A percentile compares a stretch with the other conserved stretches of the same genome.
phyloP scores from a whole-genome alignment of 2,113 vertebrate species.

The Jaculus jaculus region DNA sequence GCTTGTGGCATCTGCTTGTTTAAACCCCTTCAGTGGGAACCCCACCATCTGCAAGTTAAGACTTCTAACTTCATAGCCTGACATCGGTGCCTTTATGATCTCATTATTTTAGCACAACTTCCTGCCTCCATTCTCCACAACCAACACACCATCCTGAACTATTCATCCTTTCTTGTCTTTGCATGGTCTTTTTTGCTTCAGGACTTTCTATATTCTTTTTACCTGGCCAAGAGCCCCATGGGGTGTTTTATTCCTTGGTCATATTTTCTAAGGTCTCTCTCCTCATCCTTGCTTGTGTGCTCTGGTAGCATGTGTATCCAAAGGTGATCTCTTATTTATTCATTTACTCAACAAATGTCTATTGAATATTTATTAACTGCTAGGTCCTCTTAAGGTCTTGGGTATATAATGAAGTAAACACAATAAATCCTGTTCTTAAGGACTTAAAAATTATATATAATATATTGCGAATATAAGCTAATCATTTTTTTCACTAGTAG shows the following conservation, averaged over 20 bases:
- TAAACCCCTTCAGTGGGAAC: not conserved
- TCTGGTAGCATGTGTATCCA: not conserved
- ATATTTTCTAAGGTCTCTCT: not conserved
- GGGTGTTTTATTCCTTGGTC: not conserved
- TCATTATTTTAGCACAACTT: not conserved
- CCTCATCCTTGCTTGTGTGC: not conserved
- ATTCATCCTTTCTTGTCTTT: not conserved
- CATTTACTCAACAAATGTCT: not conserved
- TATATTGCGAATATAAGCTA: not conserved
- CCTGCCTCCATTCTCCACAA: not conserved
- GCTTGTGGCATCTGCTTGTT: not conserved
- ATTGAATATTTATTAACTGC: constrained; percentile 5
- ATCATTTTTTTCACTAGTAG: not conserved
- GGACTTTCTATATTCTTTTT: not conserved
- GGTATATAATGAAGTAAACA: not conserved
- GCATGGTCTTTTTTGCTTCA: not conserved
- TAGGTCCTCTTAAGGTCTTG: not conserved
- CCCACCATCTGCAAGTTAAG: not conserved
- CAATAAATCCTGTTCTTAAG: not conserved
- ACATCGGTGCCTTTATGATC: not conserved
- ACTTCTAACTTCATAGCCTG: not conserved
- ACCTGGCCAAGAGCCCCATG: not conserved
- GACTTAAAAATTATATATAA: not conserved
- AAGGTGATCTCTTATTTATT: not conserved
- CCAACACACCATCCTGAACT: not conserved